Evolutionary conservation across 2,113 vertebrate genomes (phyloP).

Genomic region (Pluvialis apricaria): DNA sequence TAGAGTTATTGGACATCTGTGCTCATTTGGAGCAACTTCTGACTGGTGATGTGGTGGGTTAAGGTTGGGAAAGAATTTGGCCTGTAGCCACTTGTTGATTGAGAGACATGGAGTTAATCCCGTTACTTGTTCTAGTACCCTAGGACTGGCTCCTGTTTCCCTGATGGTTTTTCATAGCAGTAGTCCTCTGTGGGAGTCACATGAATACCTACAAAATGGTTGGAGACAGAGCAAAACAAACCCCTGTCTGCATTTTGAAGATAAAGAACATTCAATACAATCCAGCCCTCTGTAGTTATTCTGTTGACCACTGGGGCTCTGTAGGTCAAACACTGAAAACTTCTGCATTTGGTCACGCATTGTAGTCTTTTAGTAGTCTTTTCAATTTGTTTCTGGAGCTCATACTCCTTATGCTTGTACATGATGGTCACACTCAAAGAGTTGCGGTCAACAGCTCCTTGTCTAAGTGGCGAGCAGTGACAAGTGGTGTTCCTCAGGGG

Average conservation of each 20-base stretch:
- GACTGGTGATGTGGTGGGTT: fast-evolving
- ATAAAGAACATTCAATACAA: not conserved
- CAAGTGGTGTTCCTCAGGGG: too few relatives aligned
- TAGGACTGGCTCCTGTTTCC: not conserved
- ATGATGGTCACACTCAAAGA: too few relatives aligned
- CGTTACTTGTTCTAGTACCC: not conserved
- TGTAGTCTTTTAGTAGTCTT: not conserved
- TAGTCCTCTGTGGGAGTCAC: not conserved
- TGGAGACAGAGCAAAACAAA: not conserved
- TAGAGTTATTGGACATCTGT: not conserved
- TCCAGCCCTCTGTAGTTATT: not conserved
- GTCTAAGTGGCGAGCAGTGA: too few relatives aligned
- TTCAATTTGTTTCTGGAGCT: not conserved
- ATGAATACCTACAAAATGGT: not conserved
- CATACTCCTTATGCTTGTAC: not conserved
- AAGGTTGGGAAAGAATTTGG: not conserved
- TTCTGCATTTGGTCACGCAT: not conserved
- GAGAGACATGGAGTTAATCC: not conserved
- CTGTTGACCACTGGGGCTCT: not conserved
- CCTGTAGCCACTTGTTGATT: not conserved
- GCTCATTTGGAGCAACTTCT: not conserved
- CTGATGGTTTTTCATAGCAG: not conserved
- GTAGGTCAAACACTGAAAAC: not conserved
- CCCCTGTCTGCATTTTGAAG: not conserved
- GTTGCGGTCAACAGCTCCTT: too few relatives aligned